Conservation (phyloP, 2,113 vertebrate genomes). For the Chloropsis hardwickii region DNA sequence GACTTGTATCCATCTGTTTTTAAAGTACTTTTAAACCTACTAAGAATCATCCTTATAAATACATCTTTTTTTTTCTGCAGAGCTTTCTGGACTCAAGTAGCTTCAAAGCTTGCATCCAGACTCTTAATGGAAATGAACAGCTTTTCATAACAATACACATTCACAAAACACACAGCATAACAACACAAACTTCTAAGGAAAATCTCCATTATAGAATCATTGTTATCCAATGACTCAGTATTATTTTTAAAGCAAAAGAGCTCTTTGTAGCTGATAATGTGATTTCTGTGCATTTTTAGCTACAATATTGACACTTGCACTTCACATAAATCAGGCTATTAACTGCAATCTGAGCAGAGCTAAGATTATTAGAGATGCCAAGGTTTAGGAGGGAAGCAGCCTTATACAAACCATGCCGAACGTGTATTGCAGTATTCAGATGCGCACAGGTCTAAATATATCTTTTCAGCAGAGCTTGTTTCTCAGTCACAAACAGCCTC, state of each 20-base stretch:
- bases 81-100: background rate
- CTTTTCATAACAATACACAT: background rate
- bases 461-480: background rate
- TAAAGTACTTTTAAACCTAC: background rate
- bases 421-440: background rate
- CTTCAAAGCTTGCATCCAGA: background rate
- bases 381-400: background rate
- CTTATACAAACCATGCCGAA: accelerated
- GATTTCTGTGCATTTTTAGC: background rate
- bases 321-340: background rate
- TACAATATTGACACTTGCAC: background rate
- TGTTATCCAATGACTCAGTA: background rate
- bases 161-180: background rate
- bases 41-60: background rate
- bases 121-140: background rate
- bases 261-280: background rate
- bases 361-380: background rate
- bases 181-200: background rate
- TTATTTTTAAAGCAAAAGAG: background rate
- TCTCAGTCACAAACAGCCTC: background rate
- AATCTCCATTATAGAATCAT: background rate
- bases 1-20: background rate
- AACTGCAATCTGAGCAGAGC: background rate
- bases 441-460: background rate
- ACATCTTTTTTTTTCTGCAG: background rate